Conservation (phyloP, 2,888 invertebrate species). For the Dynastes maya region DNA sequence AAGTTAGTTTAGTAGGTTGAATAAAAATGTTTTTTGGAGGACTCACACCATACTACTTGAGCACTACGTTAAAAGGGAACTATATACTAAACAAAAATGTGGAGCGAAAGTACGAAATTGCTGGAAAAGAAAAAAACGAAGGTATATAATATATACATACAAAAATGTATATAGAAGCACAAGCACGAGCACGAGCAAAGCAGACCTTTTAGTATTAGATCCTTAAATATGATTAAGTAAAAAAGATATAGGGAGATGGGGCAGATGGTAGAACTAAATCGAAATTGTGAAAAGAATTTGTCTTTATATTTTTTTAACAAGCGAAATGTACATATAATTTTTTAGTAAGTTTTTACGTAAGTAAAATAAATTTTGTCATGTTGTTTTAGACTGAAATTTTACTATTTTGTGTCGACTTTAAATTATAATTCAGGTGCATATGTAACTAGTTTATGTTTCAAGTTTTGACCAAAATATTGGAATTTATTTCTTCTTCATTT, state of each 20-base stretch:
- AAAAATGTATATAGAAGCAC: conserved; percentile 60
- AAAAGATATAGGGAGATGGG: neutral
- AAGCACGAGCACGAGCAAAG: conserved; percentile 65
- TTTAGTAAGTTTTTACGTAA: too few relatives aligned
- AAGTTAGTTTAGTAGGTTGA: conserved; percentile 26
- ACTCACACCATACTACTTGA: conserved; percentile 55
- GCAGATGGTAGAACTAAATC: neutral
- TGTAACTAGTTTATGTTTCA: too few relatives aligned
- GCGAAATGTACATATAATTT: too few relatives aligned
- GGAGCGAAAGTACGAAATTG: conserved; percentile 56
- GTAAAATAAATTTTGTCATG: too few relatives aligned
- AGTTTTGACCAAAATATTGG: too few relatives aligned
- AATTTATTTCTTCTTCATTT: too few relatives aligned
- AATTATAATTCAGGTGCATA: too few relatives aligned
- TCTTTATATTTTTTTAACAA: neutral
- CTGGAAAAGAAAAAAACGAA: conserved; percentile 53
- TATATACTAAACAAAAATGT: conserved; percentile 54
- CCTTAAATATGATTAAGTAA: neutral
- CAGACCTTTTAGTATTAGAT: neutral
- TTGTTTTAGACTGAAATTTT: too few relatives aligned
- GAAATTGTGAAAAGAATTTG: neutral
- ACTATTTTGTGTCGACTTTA: too few relatives aligned
- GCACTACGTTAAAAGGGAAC: conserved; percentile 58
- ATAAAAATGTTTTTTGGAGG: conserved; percentile 37
- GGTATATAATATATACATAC: conserved; percentile 24